A percentile compares a stretch with the other conserved stretches of the same genome.
Conservation (phyloP, 1,140 invertebrate species). For the Hycleus cichorii region DNA sequence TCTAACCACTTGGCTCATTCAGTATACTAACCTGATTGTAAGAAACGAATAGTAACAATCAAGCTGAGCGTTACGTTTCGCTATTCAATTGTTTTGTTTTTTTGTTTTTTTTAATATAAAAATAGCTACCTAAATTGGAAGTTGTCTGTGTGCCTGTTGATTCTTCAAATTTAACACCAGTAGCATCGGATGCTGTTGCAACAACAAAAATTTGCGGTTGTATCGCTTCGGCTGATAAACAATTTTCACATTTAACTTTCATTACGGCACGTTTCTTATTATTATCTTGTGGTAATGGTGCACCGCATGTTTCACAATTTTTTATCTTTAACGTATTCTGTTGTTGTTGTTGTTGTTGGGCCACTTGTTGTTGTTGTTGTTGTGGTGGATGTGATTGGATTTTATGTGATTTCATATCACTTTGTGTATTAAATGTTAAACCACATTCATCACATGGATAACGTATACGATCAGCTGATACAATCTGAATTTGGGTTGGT, state of each 20-base stretch:
- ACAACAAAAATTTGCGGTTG: constrained; percentile 52
- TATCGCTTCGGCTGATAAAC: constrained; percentile 38
- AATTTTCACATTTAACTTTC: constrained; percentile 40
- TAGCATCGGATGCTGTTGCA: constrained; percentile 49
- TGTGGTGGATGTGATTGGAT: constrained; percentile 34
- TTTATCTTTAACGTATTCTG: constrained; percentile 41
- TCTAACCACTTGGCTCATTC: too few species aligned
- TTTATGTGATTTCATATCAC: constrained; percentile 46
- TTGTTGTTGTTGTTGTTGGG: constrained; percentile 29
- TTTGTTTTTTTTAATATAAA: neutral
- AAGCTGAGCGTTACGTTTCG: too few species aligned
- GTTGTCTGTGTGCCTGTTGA: constrained; percentile 38
- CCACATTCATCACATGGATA: constrained; percentile 53
- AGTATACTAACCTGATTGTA: too few species aligned
- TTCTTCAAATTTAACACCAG: constrained; percentile 47
- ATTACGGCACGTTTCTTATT: constrained; percentile 40
- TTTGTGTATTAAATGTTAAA: constrained; percentile 48
- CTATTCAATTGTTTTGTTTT: too few species aligned
- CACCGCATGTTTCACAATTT: constrained; percentile 44
- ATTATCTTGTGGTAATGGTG: constrained; percentile 41
- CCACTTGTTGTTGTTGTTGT: constrained; percentile 27
- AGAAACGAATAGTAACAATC: too few species aligned
- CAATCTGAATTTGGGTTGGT: constrained; percentile 48
- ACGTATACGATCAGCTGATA: constrained; percentile 53
- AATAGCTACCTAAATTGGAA: constrained; percentile 36